Base-by-base conservation (phyloP, 2,888 invertebrate genomes). In the Mythimna impura region DNA sequence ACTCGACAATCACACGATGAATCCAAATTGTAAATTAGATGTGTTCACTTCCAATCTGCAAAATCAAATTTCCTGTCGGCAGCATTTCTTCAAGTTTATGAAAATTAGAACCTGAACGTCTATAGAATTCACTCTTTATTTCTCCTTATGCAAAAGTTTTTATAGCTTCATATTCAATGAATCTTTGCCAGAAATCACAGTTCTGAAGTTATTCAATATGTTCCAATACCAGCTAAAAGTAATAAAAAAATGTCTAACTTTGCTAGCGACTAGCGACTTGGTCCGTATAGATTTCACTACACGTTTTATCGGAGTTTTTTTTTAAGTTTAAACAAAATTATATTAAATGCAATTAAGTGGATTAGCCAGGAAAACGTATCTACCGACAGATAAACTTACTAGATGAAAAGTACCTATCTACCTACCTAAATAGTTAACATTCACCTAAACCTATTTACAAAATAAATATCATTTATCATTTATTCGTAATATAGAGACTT, bases 11-110 rank as follows among this genome's bases (percentile, higher is more conserved):
- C 58, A 40, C 66, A 69, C 47, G 54, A n/a, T n/a, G 52, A 66
- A 72, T 76, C 69, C 64, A 47, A 76, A 81, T 76, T 81, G 68
- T 64, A 81, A 80, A 80, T 80, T 54, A 57, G 60, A n/a, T 40
- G 54, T 69, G 69, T 70, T 73, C 65, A 65, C 43, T 17, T 65
- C 58, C 62, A 66, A 76, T 81, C 63, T 72, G 62, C 50, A 9
- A 66, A 80, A 76, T 72, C 64, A 34, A 76, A 80, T 80, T 80
- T 76, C 64, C 60, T 58, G 47, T 25, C 22, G 20, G 17, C 36
- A 60, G 57, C 6, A 50, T 71, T 57, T 66, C 65, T 66, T 66
- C 52, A 61, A 69, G 57, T 78, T 76, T 43, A 17, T 12, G 62
- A 43, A 78, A 69, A 25, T 70, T 50, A 34, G 34, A 9, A 52